phyloP scores from a whole-genome alignment of 1,140 invertebrate species.

The Hylaeus anthracinus region DNA sequence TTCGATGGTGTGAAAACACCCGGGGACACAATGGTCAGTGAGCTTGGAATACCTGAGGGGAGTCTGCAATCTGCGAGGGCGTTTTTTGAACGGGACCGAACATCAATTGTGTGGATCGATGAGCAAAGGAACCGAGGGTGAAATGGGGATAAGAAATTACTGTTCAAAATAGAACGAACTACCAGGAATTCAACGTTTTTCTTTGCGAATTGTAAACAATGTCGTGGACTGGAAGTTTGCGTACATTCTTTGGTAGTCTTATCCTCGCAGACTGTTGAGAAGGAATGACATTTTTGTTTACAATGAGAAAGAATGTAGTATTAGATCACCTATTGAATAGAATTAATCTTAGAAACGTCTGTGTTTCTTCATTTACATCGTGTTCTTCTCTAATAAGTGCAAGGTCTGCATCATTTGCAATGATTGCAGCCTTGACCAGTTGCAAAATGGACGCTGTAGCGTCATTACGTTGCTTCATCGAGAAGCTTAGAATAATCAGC shows the following conservation, averaged over 20 bases:
- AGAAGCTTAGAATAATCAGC: conserved; percentile 31
- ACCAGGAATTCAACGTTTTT: too few relatives aligned
- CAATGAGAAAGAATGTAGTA: too few relatives aligned
- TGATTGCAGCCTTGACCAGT: conserved; percentile 18
- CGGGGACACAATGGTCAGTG: conserved; percentile 40
- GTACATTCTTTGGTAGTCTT: too few relatives aligned
- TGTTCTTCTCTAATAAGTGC: not conserved
- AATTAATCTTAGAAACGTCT: conserved; percentile 2
- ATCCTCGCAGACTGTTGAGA: too few relatives aligned
- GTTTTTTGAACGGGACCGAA: too few relatives aligned
- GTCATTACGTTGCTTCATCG: conserved; percentile 32
- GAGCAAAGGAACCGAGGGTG: too few relatives aligned
- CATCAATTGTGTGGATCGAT: not conserved
- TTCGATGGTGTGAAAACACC: conserved; percentile 24
- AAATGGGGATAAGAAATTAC: too few relatives aligned
- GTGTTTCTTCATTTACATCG: not conserved
- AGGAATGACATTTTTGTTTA: too few relatives aligned
- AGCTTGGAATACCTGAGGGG: not conserved
- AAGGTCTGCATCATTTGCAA: not conserved
- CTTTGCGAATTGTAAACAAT: too few relatives aligned
- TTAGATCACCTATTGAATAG: not conserved
- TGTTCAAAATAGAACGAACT: not conserved
- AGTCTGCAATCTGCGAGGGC: conserved; percentile 1
- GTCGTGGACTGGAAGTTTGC: too few relatives aligned
- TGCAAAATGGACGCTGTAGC: not conserved